A percentile compares a stretch with the other conserved stretches of the same genome.
Evolutionary conservation across 2,797 vertebrate species (phyloP).

Genomic region (Pangasius larnaudii): DNA sequence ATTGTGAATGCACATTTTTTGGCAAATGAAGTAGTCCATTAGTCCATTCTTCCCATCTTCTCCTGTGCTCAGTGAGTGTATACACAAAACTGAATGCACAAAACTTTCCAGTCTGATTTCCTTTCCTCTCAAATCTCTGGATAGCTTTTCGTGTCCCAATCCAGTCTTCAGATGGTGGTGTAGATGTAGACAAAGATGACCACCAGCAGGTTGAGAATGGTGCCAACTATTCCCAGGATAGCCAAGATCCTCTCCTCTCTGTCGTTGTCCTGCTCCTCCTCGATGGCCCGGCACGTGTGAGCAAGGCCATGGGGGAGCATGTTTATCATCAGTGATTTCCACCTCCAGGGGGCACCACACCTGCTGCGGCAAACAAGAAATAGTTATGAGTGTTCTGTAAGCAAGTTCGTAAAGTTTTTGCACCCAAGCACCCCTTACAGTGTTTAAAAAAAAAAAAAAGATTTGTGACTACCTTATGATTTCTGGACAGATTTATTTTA

Average conservation of each 20-base stretch:
- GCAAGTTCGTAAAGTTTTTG: not conserved
- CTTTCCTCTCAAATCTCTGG: not conserved
- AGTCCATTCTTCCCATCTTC: not conserved
- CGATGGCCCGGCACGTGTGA: constrained; percentile 73
- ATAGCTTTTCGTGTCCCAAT: not conserved
- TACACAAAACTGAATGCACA: not conserved
- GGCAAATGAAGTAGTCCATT: constrained; percentile 15
- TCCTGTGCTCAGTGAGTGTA: not conserved
- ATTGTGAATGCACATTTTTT: constrained; percentile 21
- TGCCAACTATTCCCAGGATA: constrained; percentile 80
- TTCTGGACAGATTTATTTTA: not conserved
- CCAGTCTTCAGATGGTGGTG: constrained; percentile 63
- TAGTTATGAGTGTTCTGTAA: not conserved
- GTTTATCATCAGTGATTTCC: constrained; percentile 78
- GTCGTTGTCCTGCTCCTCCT: constrained; percentile 75
- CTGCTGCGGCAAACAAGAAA: constrained; percentile 56
- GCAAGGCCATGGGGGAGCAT: constrained; percentile 81
- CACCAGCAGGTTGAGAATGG: constrained; percentile 81
- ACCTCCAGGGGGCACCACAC: constrained; percentile 70
- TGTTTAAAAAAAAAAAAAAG: not conserved
- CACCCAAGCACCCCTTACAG: too few relatives aligned
- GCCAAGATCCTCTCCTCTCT: constrained; percentile 76
- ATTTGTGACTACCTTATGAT: not conserved
- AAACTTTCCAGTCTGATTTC: not conserved
- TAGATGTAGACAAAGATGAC: constrained; percentile 82